Percentiles rank a stretch among this genome's conserved stretches.
Conservation (phyloP, 2,797 vertebrate genomes). For the Neomorphus geoffroyi region DNA sequence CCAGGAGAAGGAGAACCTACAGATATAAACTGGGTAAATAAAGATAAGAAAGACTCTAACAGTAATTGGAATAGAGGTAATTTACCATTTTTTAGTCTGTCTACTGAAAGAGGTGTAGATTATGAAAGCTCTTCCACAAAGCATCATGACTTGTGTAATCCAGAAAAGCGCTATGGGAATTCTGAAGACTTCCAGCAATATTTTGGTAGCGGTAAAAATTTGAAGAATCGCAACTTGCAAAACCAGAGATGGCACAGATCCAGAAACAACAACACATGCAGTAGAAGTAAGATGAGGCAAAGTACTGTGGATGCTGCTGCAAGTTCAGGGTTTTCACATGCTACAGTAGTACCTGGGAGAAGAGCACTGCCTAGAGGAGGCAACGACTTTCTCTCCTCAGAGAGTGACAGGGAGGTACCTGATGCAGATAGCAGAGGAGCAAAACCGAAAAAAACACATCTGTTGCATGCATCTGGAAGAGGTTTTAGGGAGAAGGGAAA, state of each 20-base stretch:
- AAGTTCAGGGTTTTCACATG: slow-evolving; percentile 52
- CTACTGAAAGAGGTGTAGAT: slow-evolving; percentile 67
- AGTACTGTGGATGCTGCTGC: slow-evolving; percentile 51
- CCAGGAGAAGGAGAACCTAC: slow-evolving; percentile 76
- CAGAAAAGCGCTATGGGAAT: slow-evolving; percentile 71
- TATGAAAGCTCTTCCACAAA: slow-evolving; percentile 68
- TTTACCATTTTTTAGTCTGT: slow-evolving; percentile 70
- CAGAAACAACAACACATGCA: slow-evolving; percentile 71
- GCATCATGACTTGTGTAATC: slow-evolving; percentile 63
- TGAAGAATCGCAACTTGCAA: slow-evolving; percentile 74
- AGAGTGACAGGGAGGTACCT: slow-evolving; percentile 74
- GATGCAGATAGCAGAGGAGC: slow-evolving; percentile 80
- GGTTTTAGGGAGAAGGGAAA: slow-evolving; percentile 78
- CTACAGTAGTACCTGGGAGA: slow-evolving; percentile 67
- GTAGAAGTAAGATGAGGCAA: slow-evolving; percentile 70
- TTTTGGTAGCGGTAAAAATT: slow-evolving; percentile 63
- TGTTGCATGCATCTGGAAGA: slow-evolving; percentile 79
- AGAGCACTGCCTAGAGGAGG: slow-evolving; percentile 72
- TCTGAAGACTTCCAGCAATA: slow-evolving; percentile 70
- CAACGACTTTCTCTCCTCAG: slow-evolving; percentile 72
- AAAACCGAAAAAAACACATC: slow-evolving; percentile 82
- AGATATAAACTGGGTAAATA: slow-evolving; percentile 76
- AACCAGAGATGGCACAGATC: slow-evolving; percentile 81
- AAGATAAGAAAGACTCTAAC: slow-evolving; percentile 78
- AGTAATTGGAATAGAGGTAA: slow-evolving; percentile 75